Evolutionary conservation across 2,113 vertebrate species (phyloP), one percentile per base, ranked within the genome.

Genomic region (Ctenomys sociabilis): DNA sequence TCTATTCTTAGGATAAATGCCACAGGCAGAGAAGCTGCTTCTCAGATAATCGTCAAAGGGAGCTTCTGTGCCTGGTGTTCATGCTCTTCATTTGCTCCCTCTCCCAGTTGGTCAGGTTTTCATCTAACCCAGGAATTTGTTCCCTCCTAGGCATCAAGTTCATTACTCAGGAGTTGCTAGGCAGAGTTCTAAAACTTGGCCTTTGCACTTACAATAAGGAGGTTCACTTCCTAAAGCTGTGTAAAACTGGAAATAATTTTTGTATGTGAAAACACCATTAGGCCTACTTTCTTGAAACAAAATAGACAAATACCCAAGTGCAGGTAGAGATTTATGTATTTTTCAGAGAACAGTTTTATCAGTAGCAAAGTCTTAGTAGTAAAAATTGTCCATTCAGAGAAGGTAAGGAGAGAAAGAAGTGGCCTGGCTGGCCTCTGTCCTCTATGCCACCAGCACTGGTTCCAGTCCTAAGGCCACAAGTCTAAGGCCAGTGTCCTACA

Each of bases 161-260:
- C 49, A 75, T 93, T 54, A 52, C 49, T 85, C n/a, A 59, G 57
- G 37, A 95, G 68, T 93, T 86, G 66, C 80, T 95, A 94, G 91
- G 73, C 81, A 73, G 13, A 94, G 73, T 59, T 40, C 22, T 64
- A 73, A 22, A 37, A 52, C 10, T 64, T 59, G 66, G 73, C 54
- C 82, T 94, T 75, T 94, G 94, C 11, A 37, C 82, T 88, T n/a
- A 35, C 0, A 83, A 40, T 5, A 24, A 37, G 7, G 37, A 82
- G 63, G 59, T 85, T 80, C 66, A 30, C 37, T 89, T 96, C 85
- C 26, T 66, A 83, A 94, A 84, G 37, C 45, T 68, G 52, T 43
- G 72, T 14, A 19, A 84, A 66, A 45, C 52, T 89, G 61, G 54
- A 91, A 91, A 66, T 90, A 70, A 57, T 77, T 54, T 28, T 66